Percentiles rank a stretch among this genome's conserved stretches.
Conservation (phyloP, 2,797 vertebrate genomes). For the Chromis chromis region DNA sequence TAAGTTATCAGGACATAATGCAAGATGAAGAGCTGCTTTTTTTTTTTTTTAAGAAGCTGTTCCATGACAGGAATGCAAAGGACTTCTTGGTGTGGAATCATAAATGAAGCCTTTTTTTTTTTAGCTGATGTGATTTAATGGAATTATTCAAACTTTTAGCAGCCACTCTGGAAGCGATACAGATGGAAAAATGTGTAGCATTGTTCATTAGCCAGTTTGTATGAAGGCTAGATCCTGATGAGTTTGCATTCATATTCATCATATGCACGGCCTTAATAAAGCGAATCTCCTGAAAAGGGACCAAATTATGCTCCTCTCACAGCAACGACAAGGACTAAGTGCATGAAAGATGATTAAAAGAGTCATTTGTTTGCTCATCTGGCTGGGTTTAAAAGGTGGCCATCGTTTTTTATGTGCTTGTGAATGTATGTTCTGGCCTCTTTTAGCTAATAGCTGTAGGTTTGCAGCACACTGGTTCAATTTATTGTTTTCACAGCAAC, state of each 20-base stretch:
- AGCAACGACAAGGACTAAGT: background rate
- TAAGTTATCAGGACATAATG: slow-evolving; percentile 64
- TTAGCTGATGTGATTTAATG: background rate
- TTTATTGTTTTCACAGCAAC: background rate
- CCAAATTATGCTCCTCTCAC: background rate
- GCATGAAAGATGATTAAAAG: slow-evolving; percentile 31
- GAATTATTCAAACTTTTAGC: background rate
- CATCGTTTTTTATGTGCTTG: background rate
- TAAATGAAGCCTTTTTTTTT: too few relatives aligned
- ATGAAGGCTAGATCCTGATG: background rate
- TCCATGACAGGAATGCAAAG: slow-evolving; percentile 1
- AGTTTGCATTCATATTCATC: slow-evolving; percentile 11
- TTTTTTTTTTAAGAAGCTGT: slow-evolving; percentile 26
- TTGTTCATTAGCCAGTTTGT: background rate
- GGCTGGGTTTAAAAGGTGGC: slow-evolving; percentile 14
- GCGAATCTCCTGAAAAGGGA: slow-evolving; percentile 3
- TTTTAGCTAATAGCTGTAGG: too few relatives aligned
- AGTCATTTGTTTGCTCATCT: slow-evolving; percentile 27
- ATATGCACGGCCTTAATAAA: background rate
- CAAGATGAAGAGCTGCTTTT: slow-evolving; percentile 62
- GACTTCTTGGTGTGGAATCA: background rate
- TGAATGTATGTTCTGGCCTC: background rate
- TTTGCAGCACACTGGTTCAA: background rate
- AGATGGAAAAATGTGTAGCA: background rate
- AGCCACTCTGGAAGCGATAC: background rate